Percentiles rank a stretch among this genome's conserved stretches.
Evolutionary conservation across 2,888 invertebrate genomes (phyloP).

Genomic region (Slavum lentiscoides): DNA sequence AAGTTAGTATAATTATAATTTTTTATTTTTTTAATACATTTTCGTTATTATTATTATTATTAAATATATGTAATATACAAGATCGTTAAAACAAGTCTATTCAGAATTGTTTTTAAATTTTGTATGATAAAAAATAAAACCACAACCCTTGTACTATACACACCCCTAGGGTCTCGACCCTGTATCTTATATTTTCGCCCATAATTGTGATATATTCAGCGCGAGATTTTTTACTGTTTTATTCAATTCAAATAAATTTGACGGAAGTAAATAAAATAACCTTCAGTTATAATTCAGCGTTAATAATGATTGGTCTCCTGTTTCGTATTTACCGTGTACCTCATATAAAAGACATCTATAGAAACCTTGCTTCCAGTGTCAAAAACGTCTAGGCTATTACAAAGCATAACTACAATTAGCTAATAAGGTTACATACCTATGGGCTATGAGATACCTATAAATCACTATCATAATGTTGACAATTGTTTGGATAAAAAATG

Average conservation of each 20-base stretch:
- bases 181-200: neutral
- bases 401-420: constrained; percentile 14
- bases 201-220: neutral
- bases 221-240: neutral
- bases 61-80: too few relatives aligned
- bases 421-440: constrained; percentile 34
- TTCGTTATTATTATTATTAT: too few relatives aligned
- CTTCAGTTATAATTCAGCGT: constrained; percentile 24
- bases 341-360: constrained; percentile 9
- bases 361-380: constrained; percentile 44
- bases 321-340: neutral
- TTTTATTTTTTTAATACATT: too few relatives aligned
- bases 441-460: neutral
- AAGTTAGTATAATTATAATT: constrained; percentile 29
- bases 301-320: constrained; percentile 5
- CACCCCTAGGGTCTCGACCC: neutral
- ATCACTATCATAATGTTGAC: constrained; percentile 7
- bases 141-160: neutral
- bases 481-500: constrained; percentile 13
- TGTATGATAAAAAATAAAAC: neutral
- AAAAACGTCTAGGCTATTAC: constrained; percentile 32
- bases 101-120: neutral
- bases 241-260: constrained; percentile 9
- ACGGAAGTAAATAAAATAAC: constrained; percentile 29
- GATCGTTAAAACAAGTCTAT: neutral